These are phyloP conservation scores for Drosophila rhopaloa DNA, from an alignment of 1,140 invertebrate genomes.

Conservation along the genomic window DNA sequence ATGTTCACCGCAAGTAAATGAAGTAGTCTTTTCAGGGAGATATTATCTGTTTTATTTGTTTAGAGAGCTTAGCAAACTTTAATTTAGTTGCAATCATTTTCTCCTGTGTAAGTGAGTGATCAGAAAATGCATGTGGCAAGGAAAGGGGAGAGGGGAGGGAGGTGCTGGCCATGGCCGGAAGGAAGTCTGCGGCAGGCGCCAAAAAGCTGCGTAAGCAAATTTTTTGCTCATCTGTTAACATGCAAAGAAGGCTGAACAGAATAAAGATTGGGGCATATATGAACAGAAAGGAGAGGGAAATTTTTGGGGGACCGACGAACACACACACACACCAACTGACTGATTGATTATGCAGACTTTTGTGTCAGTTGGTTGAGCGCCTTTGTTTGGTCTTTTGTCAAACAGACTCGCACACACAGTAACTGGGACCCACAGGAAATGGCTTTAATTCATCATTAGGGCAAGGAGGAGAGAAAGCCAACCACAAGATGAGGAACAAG, in stretches of 20 bases:
- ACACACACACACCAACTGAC: slow-evolving; percentile 27
- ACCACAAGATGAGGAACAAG: slow-evolving; percentile 20
- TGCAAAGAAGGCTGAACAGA: slow-evolving; percentile 44
- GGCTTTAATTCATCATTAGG: slow-evolving; percentile 79
- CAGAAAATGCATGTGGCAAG: slow-evolving; percentile 8
- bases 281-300: neutral
- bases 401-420: slow-evolving; percentile 10
- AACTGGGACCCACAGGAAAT: slow-evolving; percentile 5
- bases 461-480: slow-evolving; percentile 16
- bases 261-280: slow-evolving; percentile 12
- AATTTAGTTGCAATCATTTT: neutral
- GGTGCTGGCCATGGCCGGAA: slow-evolving; percentile 45
- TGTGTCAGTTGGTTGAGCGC: slow-evolving; percentile 72
- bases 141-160: neutral
- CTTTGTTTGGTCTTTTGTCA: slow-evolving; percentile 65
- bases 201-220: slow-evolving; percentile 74
- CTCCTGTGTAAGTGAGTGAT: slow-evolving; percentile 12
- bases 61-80: too few species aligned
- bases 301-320: slow-evolving; percentile 2
- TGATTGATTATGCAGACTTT: slow-evolving; percentile 83
- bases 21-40: too few species aligned
- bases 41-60: too few species aligned
- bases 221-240: slow-evolving; percentile 46
- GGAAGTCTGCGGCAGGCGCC: slow-evolving; percentile 64
- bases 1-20: too few species aligned